Evolutionary conservation across 2,113 vertebrate species (phyloP).

Genomic region (Felis chaus): DNA sequence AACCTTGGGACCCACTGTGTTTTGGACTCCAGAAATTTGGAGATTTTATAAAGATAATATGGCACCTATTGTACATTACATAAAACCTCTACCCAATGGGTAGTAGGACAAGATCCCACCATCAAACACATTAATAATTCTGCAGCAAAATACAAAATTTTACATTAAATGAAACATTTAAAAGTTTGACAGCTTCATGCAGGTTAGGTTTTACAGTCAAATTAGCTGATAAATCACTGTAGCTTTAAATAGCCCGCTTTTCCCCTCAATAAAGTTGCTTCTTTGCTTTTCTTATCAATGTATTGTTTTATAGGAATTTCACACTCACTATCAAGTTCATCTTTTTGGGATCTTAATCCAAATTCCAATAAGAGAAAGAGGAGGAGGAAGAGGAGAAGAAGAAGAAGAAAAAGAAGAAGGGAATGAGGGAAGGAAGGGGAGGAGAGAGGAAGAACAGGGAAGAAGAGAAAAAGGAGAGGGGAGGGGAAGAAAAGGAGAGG

Average conservation of each 20-base stretch:
- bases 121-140: slow-evolving; percentile 31
- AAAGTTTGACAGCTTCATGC: neutral
- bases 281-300: slow-evolving; percentile 27
- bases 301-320: slow-evolving; percentile 43
- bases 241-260: neutral
- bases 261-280: neutral
- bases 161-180: slow-evolving; percentile 22
- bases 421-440: no score
- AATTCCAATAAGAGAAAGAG: neutral
- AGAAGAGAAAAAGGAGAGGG: no score
- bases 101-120: neutral
- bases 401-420: no score
- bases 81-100: neutral
- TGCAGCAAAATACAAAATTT: slow-evolving; percentile 7
- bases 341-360: slow-evolving; percentile 36
- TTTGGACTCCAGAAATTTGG: slow-evolving; percentile 12
- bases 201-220: neutral
- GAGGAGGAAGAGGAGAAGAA: neutral
- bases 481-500: no score
- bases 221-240: neutral
- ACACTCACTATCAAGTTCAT: slow-evolving; percentile 31
- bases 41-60: slow-evolving; percentile 20
- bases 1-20: neutral
- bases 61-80: neutral
- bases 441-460: no score